Base-by-base conservation (phyloP, 2,797 vertebrate species). In the Sebastes minor region DNA sequence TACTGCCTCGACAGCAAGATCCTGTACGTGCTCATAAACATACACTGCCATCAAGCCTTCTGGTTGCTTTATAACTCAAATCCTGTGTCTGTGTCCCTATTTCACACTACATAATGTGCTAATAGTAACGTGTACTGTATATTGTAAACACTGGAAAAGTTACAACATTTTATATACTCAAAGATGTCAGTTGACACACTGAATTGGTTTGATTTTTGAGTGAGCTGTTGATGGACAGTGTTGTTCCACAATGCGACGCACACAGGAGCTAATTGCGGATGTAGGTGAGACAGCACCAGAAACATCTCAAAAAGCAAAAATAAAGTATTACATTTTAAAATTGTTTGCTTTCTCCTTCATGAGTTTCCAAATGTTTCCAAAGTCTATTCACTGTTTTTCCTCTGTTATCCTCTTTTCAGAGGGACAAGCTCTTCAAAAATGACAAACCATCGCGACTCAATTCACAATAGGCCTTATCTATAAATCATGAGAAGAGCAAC, bases 1-100 rank as follows among this genome's bases (percentile, higher is more conserved):
- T 62, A 87, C 10, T 23, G 46, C 18, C 28, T 76, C 42, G 46
- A 11, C 27, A 63, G 64, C 68, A 64, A 72, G 72, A 76, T 16
- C 59, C 10, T 42, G 55, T 27, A 35, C 23, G 38, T n/a, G 23
- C 30, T 16, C 42, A 69, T 61, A 68, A 28, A 65, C 20, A 83
- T 11, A 59, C 20, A 30, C 65, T 35, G 65, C 13, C 46, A 46
- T 85, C n/a, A 68, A 64, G 6, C 38, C 25, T 27, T 22, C n/a
- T 57, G 30, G 32, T 27, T 57, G 22, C 33, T 65, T 74, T n/a
- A 67, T 46, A 71, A 56, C 32, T 32, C 14, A 55, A 28, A 28
- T 52, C 3, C 5, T 28, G 61, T n/a, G 22, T 27, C 49, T 22
- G 4, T 35, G n/a, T 13, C 7, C 27, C 18, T 28, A 12, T 28